Evolutionary conservation across 2,888 invertebrate species (phyloP), one percentile per base, ranked within the genome.

Genomic region (Dione vanillae): DNA sequence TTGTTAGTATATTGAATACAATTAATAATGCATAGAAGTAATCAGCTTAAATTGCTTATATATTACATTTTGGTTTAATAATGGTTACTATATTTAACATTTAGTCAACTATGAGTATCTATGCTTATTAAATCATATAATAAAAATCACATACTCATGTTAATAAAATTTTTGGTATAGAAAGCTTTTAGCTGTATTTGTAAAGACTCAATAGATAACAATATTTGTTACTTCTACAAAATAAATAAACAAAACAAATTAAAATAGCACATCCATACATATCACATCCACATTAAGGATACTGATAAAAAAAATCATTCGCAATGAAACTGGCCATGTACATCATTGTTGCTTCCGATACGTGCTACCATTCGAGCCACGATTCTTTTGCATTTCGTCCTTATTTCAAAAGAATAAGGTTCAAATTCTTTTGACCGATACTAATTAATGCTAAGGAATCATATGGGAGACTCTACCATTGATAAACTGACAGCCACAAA

Each of bases 301-400:
- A 86, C 86, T 87, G 87, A 87, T 85, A 85, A 86, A 88, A 89
- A 64, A 90, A 89, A 89, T 81, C 83, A 81, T 79, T 76, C 75
- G 78, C 74, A 78, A 76, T 76, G 77, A 66, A 85, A 89, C 88
- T 87, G 89, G 88, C 84, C 86, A 82, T 85, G 86, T 85, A 86
- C 89, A 87, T 89, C 89, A 89, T 86, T 85, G 88, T 85, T 83
- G 88, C 85, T 82, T 80, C 81, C 88, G 87, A 88, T 89, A 86
- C 87, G 85, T 85, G 86, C 85, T 85, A 85, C 82, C 78, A 83
- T 78, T 80, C 80, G 79, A 79, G 78, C 80, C 80, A 62, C 49
- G 49, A 19, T 52, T 40, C 37, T 37, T 45, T 35, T 12, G 37
- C 56, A 65, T 69, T 54, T 62, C 61, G 49, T 64, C 65, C 73